Evolutionary conservation across 2,113 vertebrate species (phyloP), one percentile per base, ranked within the genome.

Genomic region (Cercocebus atys): DNA sequence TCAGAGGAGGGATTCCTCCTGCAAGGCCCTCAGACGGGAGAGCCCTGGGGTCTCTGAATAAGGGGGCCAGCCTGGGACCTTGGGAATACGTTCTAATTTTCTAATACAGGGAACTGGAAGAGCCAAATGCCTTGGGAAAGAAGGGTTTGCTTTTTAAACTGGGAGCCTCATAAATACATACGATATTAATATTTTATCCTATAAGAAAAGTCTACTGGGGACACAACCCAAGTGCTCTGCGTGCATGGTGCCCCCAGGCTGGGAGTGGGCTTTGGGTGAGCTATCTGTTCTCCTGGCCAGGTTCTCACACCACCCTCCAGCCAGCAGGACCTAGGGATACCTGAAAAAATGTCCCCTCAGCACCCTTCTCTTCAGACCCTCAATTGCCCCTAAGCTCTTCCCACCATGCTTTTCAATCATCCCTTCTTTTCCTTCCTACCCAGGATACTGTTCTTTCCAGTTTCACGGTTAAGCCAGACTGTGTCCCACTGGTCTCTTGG

Each of bases 231-330:
- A 70, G 35, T 2, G 18, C 35, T 16, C 78, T 4, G 0, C 0
- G 3, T 1, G 13, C 1, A 2, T 16, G 17, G 13, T 50, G 27
- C 17, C 13, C 11, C 61, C 6, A 0, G 0, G 0, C 11, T 32
- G 27, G 14, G 1, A 5, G 12, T 45, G 52, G 52, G 72, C 72
- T 52, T 0, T 59, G 38, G 35, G 57, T 2, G 32, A n/a, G 20
- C 22, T 22, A 25, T 43, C 85, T n/a, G 18, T 23, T 20, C 32
- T 61, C 22, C 18, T 14, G 10, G 25, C 1, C 2, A 79, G 23
- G 50, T 75, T 10, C 59, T 91, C 50, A 8, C 0, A 0, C 27
- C 43, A 27, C n/a, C 27, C 52, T 23, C 78, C 66, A 8, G 27
- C 32, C 64, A 78, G 45, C 16, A 86, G 38, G 50, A 75, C 66